Conservation (phyloP, 2,113 vertebrate species). For the Catharus bicknelli region DNA sequence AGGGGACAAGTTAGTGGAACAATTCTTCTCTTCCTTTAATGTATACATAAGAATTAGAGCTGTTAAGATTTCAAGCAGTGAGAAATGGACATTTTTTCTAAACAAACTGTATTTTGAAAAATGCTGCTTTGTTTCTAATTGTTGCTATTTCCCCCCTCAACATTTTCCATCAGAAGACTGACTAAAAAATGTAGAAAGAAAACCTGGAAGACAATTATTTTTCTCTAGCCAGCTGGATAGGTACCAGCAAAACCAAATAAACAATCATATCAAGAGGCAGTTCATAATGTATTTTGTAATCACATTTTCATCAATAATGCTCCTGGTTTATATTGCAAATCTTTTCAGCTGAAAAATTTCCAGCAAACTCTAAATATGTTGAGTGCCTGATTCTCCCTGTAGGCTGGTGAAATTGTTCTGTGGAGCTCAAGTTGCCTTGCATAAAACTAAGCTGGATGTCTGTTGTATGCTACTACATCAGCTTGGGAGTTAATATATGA, state of each 20-base stretch:
- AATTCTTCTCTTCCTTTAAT: not conserved
- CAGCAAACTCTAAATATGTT: not conserved
- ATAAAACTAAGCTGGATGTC: not conserved
- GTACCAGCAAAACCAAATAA: constrained; percentile 15
- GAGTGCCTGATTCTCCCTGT: not conserved
- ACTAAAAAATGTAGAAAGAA: not conserved
- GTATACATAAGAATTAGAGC: not conserved
- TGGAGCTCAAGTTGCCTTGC: not conserved
- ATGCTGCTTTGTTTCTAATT: not conserved
- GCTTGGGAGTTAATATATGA: not conserved
- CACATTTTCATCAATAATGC: constrained; percentile 4
- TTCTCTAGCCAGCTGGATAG: constrained; percentile 10
- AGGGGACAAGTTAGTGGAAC: not conserved
- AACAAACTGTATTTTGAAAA: not conserved
- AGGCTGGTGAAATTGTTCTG: not conserved
- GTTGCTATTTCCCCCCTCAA: not conserved
- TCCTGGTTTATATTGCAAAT: not conserved
- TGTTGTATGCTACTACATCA: not conserved
- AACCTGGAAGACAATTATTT: constrained; percentile 5
- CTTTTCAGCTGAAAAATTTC: not conserved
- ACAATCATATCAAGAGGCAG: not conserved
- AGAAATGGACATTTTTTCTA: not conserved
- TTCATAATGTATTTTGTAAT: not conserved
- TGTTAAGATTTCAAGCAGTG: not conserved
- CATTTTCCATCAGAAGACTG: not conserved